Evolutionary conservation across 1,140 invertebrate species (phyloP), one percentile per base, ranked within the genome.

Genomic region (Magallana gigas): DNA sequence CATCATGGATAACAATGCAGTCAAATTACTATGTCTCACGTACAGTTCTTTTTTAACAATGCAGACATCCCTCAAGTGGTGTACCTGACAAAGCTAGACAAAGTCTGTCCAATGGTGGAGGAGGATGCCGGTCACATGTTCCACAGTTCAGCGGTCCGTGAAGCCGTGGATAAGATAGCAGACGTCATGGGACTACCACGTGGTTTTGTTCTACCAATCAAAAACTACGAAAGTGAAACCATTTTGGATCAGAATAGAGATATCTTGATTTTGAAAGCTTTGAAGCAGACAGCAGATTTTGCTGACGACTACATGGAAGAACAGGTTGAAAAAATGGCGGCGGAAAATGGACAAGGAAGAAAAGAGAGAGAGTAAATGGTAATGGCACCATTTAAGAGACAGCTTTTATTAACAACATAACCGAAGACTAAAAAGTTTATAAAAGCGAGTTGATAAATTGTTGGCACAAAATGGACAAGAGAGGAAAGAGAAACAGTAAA

Each of bases 181-280:
- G 76, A 89, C 80, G 23, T 85, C 18, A 81, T 89, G 68, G 90
- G 90, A 11, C 56, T 90, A 48, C 90, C 90, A 80, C 71, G 88
- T 14, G 62, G 85, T 18, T 88, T 89, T 58, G 84, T 90, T 14
- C 86, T 90, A n/a, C 88, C 88, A 11, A 57, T 88, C 8, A 90
- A 90, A 83, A 90, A 90, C 84, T 90, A 90, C 62, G 87, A 88
- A 62, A 88, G 64, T 83, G 89, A 90, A 60, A 85, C 88, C n/a
- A 87, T 85, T 11, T 71, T 90, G n/a, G 89, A 90, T 82, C 80
- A 82, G 12, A 85, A 71, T 56, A 83, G 89, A 12, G 84, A 88
- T 57, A 86, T 87, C 4, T 82, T 87, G 60, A 84, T 87, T 12
- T 81, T 90, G 12, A 48, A 87, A 3, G 76, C 83, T 9, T 81